phyloP scores from a whole-genome alignment of 2,113 vertebrate species.

The Gnathonemus echidnorhynchus region DNA sequence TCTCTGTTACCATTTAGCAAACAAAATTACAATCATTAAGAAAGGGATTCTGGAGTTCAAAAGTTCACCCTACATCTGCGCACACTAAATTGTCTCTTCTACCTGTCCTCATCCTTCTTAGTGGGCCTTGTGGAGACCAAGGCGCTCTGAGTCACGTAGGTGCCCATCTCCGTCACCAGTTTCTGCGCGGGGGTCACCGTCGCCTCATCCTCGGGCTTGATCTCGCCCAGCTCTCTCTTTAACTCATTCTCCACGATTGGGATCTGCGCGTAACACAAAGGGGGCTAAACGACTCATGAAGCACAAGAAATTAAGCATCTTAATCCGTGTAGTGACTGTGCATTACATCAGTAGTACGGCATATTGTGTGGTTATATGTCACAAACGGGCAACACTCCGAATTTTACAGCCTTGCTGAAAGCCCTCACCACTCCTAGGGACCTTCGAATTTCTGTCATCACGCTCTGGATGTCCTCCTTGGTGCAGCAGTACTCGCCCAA shows the following conservation, averaged over 20 bases:
- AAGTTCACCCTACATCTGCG: background rate
- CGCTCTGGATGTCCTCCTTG: conserved; percentile 93
- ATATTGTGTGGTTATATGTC: background rate
- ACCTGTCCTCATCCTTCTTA: conserved; percentile 97
- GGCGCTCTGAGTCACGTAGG: conserved; percentile 92
- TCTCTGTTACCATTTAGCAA: background rate
- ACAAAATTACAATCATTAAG: background rate
- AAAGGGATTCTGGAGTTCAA: background rate
- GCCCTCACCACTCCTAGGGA: conserved; percentile 84
- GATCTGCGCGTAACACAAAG: conserved; percentile 60
- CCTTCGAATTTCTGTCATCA: conserved; percentile 97
- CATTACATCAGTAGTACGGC: background rate
- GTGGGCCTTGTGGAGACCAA: conserved; percentile 85
- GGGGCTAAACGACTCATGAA: background rate
- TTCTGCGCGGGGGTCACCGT: conserved; percentile 81
- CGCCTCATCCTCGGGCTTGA: conserved; percentile 89
- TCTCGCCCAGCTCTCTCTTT: conserved; percentile 89
- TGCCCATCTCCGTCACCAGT: conserved; percentile 96
- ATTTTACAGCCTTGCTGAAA: background rate
- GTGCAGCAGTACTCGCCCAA: conserved; percentile 95
- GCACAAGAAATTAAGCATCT: background rate
- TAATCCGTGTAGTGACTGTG: background rate
- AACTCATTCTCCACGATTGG: conserved; percentile 97
- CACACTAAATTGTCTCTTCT: conserved; percentile 17
- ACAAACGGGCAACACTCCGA: background rate